Base-by-base conservation (phyloP, 2,888 invertebrate genomes). In the Lycophotia porphyrea region DNA sequence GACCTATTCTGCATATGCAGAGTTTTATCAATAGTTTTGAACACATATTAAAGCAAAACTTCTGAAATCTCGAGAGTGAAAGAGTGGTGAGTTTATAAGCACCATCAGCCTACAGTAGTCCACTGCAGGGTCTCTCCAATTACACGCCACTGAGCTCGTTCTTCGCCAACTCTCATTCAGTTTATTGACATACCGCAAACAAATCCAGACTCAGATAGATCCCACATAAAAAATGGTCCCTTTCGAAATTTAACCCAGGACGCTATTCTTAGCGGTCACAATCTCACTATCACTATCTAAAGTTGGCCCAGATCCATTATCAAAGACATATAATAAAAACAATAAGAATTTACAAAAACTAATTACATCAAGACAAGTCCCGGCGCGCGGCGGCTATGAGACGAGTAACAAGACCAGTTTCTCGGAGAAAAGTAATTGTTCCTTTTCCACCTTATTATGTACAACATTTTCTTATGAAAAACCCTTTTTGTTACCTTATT, bases 401-500 rank as follows among this genome's bases (percentile, higher is more conserved):
- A 60, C n/a, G 27, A 65, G n/a, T 7, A 39, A 80, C 52, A 73
- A 36, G 2, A 67, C 39, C 13, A 39, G 74, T 52, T 58, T 42
- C 44, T 58, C 2, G 1, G 24, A 72, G 34, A 65, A 80, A 78
- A 80, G 63, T 78, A 70, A 77, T 70, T 78, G 34, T 60, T 27
- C 15, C n/a, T 72, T 78, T 69, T 74, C n/a, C 21, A 64, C n/a
- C 34, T 65, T 69, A 78, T 81, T 71, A 52, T 49, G 58, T 72
- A 27, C 31, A 36, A 71, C 42, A 71, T 67, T 84, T 67, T 70
- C 55, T 72, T 68, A 66, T 60, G 67, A 75, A 84, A 71, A 79
- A 24, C 44, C 68, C 47, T 70, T 81, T 81, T 73, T 74, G 65
- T 71, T 68, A 63, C 61, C 63, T 76, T 76, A 71, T 81, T 81